phyloP scores from a whole-genome alignment of 2,113 vertebrate genomes.

The human (Homo sapiens) region GRCh38 chr2:121155001-121155500 shows the following conservation, averaged over 20 bases:
- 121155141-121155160: background rate
- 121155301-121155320: background rate
- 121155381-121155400: background rate
- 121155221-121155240: background rate
- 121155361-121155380: background rate
- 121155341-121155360: background rate
- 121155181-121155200: background rate
- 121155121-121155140: background rate
- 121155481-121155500: background rate
- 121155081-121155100: background rate
- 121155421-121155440: background rate
- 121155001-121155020: background rate
- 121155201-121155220: background rate
- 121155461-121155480: background rate
- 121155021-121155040: background rate
- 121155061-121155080: background rate
- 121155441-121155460: rapidly evolving
- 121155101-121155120: background rate
- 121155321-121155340: background rate
- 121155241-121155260: background rate
- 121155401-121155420: background rate
- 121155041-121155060: background rate
- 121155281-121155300: background rate
- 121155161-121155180: background rate
- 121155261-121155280: background rate